phyloP scores from a whole-genome alignment of 2,113 vertebrate species.

The Elachura formosa region DNA sequence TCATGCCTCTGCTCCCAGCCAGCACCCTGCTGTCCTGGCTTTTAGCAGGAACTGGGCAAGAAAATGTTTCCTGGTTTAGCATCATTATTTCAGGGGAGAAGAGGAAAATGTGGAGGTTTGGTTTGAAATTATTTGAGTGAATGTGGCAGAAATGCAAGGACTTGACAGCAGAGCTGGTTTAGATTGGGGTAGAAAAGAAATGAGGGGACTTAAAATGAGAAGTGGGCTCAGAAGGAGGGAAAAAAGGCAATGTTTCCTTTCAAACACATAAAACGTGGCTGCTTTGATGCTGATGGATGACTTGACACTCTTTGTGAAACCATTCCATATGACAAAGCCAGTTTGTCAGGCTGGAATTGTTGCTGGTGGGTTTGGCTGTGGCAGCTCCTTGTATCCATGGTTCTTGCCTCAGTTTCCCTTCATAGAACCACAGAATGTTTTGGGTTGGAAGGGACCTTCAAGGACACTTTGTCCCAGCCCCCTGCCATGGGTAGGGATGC shows the following conservation, averaged over 20 bases:
- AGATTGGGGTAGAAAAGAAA: neutral
- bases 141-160: neutral
- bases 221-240: neutral
- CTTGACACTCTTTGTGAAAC: neutral
- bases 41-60: neutral
- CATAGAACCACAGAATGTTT: neutral
- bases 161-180: neutral
- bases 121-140: neutral
- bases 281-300: neutral
- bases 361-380: neutral
- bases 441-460: neutral
- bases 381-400: neutral
- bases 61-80: neutral
- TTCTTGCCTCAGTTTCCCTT: neutral
- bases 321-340: accelerated
- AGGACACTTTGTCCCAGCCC: neutral
- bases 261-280: neutral
- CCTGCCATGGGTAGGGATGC: neutral
- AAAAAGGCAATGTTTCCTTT: neutral
- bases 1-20: neutral
- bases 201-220: neutral
- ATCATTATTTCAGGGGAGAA: neutral
- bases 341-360: neutral
- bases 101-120: neutral
- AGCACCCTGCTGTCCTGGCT: neutral